A percentile compares a stretch with the other conserved stretches of the same genome.
Conservation (phyloP, 2,797 vertebrate species). For the Artibeus jamaicensis region DNA sequence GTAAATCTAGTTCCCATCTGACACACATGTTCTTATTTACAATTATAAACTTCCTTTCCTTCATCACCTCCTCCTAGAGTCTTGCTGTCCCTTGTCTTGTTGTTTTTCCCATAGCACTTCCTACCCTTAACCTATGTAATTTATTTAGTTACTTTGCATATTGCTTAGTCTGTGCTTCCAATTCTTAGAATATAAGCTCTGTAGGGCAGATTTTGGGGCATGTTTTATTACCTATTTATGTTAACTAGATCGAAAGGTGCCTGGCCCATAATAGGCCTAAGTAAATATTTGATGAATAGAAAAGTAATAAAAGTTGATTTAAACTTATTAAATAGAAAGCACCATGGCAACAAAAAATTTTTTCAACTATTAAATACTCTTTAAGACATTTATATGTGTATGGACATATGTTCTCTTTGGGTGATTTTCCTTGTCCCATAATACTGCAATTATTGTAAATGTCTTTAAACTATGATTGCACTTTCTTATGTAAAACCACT, state of each 20-base stretch:
- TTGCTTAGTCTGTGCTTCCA: not conserved
- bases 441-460: not conserved
- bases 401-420: not conserved
- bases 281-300: not conserved
- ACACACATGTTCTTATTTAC: not conserved
- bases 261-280: not conserved
- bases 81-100: not conserved
- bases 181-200: not conserved
- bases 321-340: not conserved
- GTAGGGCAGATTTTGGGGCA: not conserved
- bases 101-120: not conserved
- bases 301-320: not conserved
- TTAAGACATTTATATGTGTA: not conserved
- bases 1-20: not conserved
- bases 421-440: not conserved
- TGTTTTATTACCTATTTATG: not conserved
- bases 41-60: not conserved
- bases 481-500: not conserved
- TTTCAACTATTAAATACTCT: not conserved
- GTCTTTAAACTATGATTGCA: not conserved
- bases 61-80: not conserved
- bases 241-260: not conserved
- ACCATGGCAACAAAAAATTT: not conserved
- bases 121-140: not conserved
- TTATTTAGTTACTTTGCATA: not conserved